Evolutionary conservation across 2,797 vertebrate genomes (phyloP).

Genomic region (Aeoliscus strigatus): DNA sequence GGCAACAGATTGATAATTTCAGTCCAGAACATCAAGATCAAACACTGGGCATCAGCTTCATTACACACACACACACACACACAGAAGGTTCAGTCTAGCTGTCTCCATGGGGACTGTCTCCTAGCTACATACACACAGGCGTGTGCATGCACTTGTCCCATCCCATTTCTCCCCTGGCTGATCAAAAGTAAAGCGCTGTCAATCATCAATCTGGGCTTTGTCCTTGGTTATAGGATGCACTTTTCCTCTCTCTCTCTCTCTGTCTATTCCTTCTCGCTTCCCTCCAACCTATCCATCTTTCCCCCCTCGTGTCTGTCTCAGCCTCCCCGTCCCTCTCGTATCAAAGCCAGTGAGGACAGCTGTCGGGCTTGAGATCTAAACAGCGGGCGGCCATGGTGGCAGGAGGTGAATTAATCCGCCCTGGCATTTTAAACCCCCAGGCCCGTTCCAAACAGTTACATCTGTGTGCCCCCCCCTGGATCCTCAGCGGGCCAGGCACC

Average conservation of each 20-base stretch:
- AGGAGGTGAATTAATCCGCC: constrained; percentile 66
- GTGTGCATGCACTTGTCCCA: constrained; percentile 40
- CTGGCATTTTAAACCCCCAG: constrained; percentile 60
- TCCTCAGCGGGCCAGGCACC: constrained; percentile 17
- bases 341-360: constrained; percentile 60
- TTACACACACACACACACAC: constrained; percentile 16
- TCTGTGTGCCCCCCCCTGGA: constrained; percentile 26
- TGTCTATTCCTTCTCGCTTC: constrained; percentile 17
- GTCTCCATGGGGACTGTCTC: constrained; percentile 66
- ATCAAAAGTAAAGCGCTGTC: constrained; percentile 69
- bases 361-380: constrained; percentile 51
- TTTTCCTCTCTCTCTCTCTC: constrained; percentile 17
- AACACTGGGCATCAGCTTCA: constrained; percentile 39
- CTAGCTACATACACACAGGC: constrained; percentile 45
- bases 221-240: constrained; percentile 48
- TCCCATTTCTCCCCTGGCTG: constrained; percentile 62
- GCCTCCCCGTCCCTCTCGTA: constrained; percentile 35
- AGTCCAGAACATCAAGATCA: constrained; percentile 29
- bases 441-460: constrained; percentile 42
- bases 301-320: constrained; percentile 18
- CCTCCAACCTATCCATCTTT: constrained; percentile 10
- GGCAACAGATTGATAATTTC: background rate
- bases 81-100: constrained; percentile 38
- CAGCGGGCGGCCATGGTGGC: constrained; percentile 46
- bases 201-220: constrained; percentile 60